Conservation (phyloP, 2,113 vertebrate species). For the Larimichthys polyactis region DNA sequence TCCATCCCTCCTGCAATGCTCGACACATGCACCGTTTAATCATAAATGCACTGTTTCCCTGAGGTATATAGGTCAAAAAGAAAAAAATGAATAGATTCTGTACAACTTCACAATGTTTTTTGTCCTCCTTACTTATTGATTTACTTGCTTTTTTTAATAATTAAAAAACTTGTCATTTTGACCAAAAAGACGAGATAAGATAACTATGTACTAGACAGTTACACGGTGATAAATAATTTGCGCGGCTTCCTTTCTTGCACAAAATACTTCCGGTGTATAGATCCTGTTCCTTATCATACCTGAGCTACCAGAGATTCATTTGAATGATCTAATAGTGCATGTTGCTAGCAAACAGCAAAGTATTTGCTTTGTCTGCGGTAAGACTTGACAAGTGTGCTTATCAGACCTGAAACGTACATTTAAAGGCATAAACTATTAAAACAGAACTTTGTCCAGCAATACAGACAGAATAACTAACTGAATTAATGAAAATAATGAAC, state of each 20-base stretch:
- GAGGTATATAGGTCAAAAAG: conserved; percentile 35
- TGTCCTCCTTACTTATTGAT: conserved; percentile 8
- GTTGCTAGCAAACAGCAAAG: not conserved
- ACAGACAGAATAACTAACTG: not conserved
- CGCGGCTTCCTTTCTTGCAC: conserved; percentile 62
- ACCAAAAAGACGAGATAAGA: conserved; percentile 49
- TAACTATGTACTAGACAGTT: conserved; percentile 47
- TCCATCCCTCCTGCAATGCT: conserved; percentile 58
- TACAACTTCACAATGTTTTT: conserved; percentile 27
- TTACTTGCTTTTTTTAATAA: not conserved
- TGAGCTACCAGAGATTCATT: conserved; percentile 48
- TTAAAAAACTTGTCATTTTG: conserved; percentile 25
- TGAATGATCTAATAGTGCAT: not conserved
- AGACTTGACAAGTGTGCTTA: not conserved
- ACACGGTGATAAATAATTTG: conserved; percentile 50
- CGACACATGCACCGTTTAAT: conserved; percentile 60
- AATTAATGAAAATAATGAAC: not conserved
- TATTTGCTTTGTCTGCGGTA: not conserved
- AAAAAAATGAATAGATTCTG: conserved; percentile 38
- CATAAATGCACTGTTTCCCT: conserved; percentile 55
- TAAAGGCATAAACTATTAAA: not conserved
- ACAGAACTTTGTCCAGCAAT: no score
- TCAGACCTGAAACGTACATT: not conserved
- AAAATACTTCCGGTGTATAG: conserved; percentile 47
- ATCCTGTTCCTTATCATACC: conserved; percentile 70